These are phyloP conservation scores for Coreius guichenoti DNA, from an alignment of 2,797 vertebrate species.

Conservation along the genomic window DNA sequence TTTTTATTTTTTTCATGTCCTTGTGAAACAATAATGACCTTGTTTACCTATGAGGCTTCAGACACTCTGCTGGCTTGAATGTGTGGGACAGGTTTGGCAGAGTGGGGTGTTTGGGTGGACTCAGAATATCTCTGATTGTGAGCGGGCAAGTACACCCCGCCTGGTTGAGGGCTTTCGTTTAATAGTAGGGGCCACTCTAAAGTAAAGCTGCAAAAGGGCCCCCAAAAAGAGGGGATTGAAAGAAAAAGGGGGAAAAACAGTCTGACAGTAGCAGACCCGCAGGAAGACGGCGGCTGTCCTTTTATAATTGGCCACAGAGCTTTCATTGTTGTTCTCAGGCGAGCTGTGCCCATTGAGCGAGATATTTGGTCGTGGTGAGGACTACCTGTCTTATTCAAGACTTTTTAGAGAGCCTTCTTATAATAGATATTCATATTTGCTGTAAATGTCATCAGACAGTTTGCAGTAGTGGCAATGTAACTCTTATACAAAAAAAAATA, in stretches of 20 bases:
- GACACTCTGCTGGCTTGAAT: slow-evolving; percentile 34
- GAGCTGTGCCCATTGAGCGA: slow-evolving; percentile 33
- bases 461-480: neutral
- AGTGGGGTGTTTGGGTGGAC: slow-evolving; percentile 49
- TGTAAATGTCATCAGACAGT: neutral
- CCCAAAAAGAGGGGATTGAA: slow-evolving; percentile 64
- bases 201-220: slow-evolving; percentile 77
- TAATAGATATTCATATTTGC: neutral
- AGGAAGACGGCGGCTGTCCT: slow-evolving; percentile 77
- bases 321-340: slow-evolving; percentile 71
- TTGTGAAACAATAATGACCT: slow-evolving; percentile 29
- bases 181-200: slow-evolving; percentile 80
- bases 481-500: neutral
- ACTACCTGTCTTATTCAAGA: slow-evolving; percentile 21
- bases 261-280: slow-evolving; percentile 77
- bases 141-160: slow-evolving; percentile 77
- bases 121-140: slow-evolving; percentile 73
- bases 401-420: neutral
- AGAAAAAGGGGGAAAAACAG: slow-evolving; percentile 72
- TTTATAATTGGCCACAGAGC: slow-evolving; percentile 77
- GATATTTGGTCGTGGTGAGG: slow-evolving; percentile 22
- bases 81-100: slow-evolving; percentile 32
- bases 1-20: neutral
- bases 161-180: slow-evolving; percentile 78
- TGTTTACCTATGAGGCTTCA: slow-evolving; percentile 38